Evolutionary conservation across 2,888 invertebrate species (phyloP).

Genomic region (Psylliodes chrysocephalus): DNA sequence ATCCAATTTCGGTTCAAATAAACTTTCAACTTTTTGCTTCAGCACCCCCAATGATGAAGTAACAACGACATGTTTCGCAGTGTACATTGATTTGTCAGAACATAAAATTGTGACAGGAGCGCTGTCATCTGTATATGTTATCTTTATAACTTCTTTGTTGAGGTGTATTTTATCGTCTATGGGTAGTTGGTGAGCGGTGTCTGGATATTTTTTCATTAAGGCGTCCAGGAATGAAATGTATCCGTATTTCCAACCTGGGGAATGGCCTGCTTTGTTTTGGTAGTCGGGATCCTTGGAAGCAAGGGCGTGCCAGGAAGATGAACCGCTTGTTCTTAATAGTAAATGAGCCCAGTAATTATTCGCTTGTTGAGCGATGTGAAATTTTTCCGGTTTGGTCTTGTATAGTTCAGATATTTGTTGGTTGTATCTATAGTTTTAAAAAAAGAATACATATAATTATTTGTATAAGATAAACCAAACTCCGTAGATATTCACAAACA

Average conservation of each 20-base stretch:
- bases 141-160: slow-evolving; percentile 48
- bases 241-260: slow-evolving; percentile 79
- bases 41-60: slow-evolving; percentile 62
- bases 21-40: slow-evolving; percentile 39
- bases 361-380: slow-evolving; percentile 38
- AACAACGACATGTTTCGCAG: slow-evolving; percentile 71
- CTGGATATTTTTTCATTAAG: slow-evolving; percentile 63
- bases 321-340: slow-evolving; percentile 56
- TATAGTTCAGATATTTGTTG: slow-evolving; percentile 38
- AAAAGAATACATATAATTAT: neutral
- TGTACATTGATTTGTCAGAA: slow-evolving; percentile 65
- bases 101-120: slow-evolving; percentile 56
- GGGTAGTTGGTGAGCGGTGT: slow-evolving; percentile 38
- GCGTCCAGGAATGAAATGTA: slow-evolving; percentile 73
- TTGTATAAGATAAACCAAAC: neutral
- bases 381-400: slow-evolving; percentile 36
- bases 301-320: slow-evolving; percentile 73
- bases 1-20: slow-evolving; percentile 45
- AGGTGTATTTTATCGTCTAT: slow-evolving; percentile 51
- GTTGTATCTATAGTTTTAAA: slow-evolving; percentile 44
- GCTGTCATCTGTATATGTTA: slow-evolving; percentile 34
- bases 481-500: no score
- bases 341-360: slow-evolving; percentile 43
- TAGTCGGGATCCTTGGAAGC: slow-evolving; percentile 75
- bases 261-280: slow-evolving; percentile 74